Percentiles rank a stretch among this genome's conserved stretches.
Conservation (phyloP, 2,797 vertebrate species). For the Jordanella pulchra region DNA sequence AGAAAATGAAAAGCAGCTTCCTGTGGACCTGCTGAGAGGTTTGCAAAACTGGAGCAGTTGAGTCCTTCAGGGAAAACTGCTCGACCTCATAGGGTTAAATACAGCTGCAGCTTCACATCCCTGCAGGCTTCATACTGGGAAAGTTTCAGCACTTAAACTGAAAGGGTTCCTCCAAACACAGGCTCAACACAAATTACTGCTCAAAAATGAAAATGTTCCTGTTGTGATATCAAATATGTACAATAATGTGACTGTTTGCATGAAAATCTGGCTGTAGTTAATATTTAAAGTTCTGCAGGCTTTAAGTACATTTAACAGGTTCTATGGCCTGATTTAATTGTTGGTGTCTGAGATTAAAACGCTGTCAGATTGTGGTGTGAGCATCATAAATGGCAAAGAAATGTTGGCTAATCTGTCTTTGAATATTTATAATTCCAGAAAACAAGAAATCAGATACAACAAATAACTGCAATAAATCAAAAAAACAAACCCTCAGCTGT, state of each 20-base stretch:
- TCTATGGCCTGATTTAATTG: neutral
- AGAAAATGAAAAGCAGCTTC: conserved; percentile 17
- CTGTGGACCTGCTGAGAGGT: conserved; percentile 18
- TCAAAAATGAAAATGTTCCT: neutral
- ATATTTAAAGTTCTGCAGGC: neutral
- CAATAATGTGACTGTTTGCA: neutral
- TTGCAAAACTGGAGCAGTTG: conserved; percentile 26
- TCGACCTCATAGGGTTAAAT: conserved; percentile 62
- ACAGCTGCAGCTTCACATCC: conserved; percentile 45
- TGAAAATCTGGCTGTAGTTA: neutral
- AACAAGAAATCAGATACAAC: neutral
- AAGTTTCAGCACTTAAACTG: conserved; percentile 39
- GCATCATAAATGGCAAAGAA: neutral
- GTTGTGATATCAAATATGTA: neutral
- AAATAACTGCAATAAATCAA: neutral
- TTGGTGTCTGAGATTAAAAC: neutral
- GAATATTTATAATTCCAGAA: neutral
- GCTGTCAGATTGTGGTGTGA: neutral
- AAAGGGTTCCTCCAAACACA: conserved; percentile 4
- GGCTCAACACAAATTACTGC: neutral
- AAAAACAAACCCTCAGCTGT: neutral
- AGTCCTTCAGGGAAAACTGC: conserved; percentile 34
- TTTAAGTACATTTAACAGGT: neutral
- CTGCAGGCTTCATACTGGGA: conserved; percentile 36
- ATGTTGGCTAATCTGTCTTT: neutral